phyloP scores from a whole-genome alignment of 2,797 vertebrate genomes.

The Sylvia borin region DNA sequence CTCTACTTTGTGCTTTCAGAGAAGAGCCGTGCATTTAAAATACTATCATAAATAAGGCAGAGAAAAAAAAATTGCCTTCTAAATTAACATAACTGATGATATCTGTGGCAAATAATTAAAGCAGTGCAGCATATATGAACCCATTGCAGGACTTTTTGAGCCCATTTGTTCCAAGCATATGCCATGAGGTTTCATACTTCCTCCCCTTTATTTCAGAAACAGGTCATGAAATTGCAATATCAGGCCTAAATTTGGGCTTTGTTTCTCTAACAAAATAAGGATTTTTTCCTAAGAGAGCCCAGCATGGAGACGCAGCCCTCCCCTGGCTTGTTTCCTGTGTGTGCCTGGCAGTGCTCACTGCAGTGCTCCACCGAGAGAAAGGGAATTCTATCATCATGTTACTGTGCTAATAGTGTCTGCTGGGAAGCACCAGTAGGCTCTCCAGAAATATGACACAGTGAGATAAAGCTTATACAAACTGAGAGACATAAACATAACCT shows the following conservation, averaged over 20 bases:
- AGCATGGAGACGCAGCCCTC: neutral
- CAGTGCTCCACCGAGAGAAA: neutral
- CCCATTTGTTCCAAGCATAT: neutral
- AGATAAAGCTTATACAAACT: slow-evolving; percentile 23
- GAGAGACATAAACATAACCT: slow-evolving; percentile 23
- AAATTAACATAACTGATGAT: neutral
- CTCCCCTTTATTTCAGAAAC: neutral
- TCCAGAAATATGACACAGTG: slow-evolving; percentile 7
- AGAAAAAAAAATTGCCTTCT: neutral
- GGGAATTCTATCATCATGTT: neutral
- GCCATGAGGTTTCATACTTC: neutral
- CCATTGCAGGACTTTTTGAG: neutral
- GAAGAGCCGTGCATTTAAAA: neutral
- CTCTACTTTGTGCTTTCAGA: neutral
- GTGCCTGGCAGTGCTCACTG: neutral
- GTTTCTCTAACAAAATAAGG: neutral
- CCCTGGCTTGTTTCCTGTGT: neutral
- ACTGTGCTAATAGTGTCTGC: slow-evolving; percentile 3
- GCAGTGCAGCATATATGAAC: neutral
- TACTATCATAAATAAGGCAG: neutral
- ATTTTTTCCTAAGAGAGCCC: neutral
- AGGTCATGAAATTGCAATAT: neutral
- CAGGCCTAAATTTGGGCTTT: neutral
- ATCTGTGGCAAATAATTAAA: neutral
- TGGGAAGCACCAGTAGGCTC: slow-evolving; percentile 5